Base-by-base conservation (phyloP, 2,797 vertebrate species). In the Odontamblyopus lacepedii region DNA sequence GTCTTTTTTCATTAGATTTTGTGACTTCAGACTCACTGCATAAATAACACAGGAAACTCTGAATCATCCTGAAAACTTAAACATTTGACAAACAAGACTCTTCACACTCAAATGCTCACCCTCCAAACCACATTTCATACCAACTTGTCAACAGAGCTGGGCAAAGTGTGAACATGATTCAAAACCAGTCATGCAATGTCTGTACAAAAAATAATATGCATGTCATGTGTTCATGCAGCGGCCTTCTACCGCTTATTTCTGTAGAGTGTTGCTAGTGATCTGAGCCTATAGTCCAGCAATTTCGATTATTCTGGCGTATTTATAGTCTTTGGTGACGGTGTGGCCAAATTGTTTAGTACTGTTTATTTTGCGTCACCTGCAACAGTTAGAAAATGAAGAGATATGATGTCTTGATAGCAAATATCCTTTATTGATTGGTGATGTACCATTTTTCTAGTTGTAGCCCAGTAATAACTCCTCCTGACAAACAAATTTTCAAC, bases 11-110 rank as follows among this genome's bases (percentile, higher is more conserved):
- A 60, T 18, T 18, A 60, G 3, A 16, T 51, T 53, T 19, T 0
- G 26, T 67, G 62, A 80, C 77, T 75, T 78, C 71, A 87, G 87
- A 90, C 77, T 88, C 88, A 88, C 78, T 73, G 11, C 60, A 35
- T 2, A 67, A 85, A 72, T 78, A 76, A 86, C 79, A 88, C 87
- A 83, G 88, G 88, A 92, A 89, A 77, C 81, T 82, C 74, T 89
- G 85, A 90, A 88, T 91, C 87, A 90, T 87, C 78, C 78, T 2
- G 27, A 59, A 29, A 79, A 78, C 73, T 80, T 79, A 68, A 75
- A 80, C 81, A 73, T 73, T 83, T 70, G 70, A 86, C 78, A 85
- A 84, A 84, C 78, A 84, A 72, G 77, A 74, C 60, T 61, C 76
- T 65, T 79, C 62, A 82, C 57, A 64, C 59, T 78, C 69, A 72